phyloP scores from a whole-genome alignment of 2,888 invertebrate species.

The Tinea pellionella region DNA sequence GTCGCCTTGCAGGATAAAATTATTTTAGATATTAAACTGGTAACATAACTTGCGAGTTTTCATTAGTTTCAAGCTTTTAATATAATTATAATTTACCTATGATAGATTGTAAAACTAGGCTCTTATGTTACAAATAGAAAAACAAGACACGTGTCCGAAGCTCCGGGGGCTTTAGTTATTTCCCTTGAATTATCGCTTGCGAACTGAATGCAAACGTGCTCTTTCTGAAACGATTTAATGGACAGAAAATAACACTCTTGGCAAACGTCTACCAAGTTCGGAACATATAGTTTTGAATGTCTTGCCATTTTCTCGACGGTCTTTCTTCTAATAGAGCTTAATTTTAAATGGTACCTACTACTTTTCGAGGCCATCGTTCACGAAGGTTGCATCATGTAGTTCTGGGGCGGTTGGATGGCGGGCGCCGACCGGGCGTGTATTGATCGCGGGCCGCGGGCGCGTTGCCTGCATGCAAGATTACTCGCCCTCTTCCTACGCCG shows the following conservation, averaged over 20 bases:
- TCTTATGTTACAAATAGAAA: background rate
- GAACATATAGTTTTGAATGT: background rate
- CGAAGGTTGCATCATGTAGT: slow-evolving; percentile 20
- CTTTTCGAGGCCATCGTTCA: slow-evolving; percentile 1
- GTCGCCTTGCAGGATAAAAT: background rate
- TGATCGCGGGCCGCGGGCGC: slow-evolving; percentile 51
- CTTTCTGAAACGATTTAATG: slow-evolving; percentile 24
- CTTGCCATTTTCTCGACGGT: background rate
- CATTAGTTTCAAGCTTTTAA: no score
- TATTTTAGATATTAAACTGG: background rate
- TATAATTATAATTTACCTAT: background rate
- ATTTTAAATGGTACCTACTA: background rate
- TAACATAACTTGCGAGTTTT: background rate
- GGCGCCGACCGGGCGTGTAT: slow-evolving; percentile 64
- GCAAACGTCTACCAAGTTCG: background rate
- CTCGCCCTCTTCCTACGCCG: slow-evolving; percentile 2
- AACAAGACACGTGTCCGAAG: background rate
- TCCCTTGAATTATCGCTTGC: slow-evolving; percentile 16
- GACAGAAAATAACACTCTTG: slow-evolving; percentile 30
- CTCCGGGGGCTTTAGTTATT: background rate
- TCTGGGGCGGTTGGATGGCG: slow-evolving; percentile 27
- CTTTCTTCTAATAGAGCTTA: background rate
- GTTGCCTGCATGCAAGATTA: slow-evolving; percentile 59
- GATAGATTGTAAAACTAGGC: background rate
- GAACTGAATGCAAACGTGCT: slow-evolving; percentile 15